A percentile compares a stretch with the other conserved stretches of the same genome.
These are phyloP conservation scores for Apeltes quadracus DNA, from an alignment of 2,113 vertebrate genomes.

Conservation along the genomic window DNA sequence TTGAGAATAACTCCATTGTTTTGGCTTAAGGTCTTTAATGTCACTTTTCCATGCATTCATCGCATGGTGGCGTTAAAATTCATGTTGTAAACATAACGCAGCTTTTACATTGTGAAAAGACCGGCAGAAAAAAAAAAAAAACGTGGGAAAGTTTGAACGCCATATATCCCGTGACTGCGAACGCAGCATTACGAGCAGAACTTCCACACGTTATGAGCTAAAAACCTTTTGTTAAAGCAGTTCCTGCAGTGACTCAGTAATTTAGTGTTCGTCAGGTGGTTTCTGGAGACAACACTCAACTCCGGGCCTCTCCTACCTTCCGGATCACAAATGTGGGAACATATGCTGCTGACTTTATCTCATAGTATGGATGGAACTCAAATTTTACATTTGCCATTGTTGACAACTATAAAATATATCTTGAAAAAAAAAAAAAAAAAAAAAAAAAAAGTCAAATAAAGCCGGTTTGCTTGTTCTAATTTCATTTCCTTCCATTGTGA, in stretches of 20 bases:
- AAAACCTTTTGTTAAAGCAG: background rate
- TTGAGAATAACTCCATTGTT: background rate
- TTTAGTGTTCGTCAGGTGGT: background rate
- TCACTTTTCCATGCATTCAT: background rate
- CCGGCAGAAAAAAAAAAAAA: background rate
- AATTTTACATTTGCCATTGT: background rate
- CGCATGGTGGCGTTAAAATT: background rate
- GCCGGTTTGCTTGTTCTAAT: background rate
- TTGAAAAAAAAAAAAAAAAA: background rate
- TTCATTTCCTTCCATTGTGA: conserved; percentile 30
- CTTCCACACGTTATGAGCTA: background rate
- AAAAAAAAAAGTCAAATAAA: background rate
- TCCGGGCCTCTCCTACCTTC: background rate
- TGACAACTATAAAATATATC: background rate
- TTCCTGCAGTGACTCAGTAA: background rate
- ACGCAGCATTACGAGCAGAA: background rate
- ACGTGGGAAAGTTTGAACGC: accelerated
- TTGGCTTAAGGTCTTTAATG: background rate
- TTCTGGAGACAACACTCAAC: background rate
- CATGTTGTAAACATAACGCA: background rate
- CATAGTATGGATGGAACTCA: background rate
- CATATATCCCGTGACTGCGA: background rate
- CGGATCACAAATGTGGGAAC: background rate
- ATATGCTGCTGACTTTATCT: background rate
- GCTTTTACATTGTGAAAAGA: background rate